phyloP scores from a whole-genome alignment of 1,140 invertebrate genomes.

The Papilio dardanus region DNA sequence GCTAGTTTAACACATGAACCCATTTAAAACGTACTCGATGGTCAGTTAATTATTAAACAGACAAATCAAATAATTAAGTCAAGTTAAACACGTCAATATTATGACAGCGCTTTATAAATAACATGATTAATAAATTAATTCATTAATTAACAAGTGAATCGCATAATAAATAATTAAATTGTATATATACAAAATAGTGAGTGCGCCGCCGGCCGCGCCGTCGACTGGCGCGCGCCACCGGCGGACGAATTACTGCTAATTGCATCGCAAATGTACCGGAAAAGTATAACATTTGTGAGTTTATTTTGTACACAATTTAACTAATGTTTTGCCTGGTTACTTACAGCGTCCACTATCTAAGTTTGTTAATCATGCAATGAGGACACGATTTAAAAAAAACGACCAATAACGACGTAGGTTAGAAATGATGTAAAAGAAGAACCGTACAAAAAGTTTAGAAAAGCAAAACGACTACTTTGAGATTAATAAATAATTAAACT shows the following conservation, averaged over 20 bases:
- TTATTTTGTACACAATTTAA: not conserved
- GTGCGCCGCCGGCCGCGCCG: not conserved
- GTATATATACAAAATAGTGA: not conserved
- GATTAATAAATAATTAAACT: too few species aligned
- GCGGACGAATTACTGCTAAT: not conserved
- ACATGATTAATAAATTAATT: constrained; percentile 2
- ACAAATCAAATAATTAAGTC: not conserved
- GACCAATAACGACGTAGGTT: too few species aligned
- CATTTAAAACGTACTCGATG: not conserved
- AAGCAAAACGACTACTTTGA: too few species aligned
- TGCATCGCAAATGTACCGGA: not conserved
- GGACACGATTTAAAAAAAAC: too few species aligned
- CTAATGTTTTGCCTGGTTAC: too few species aligned
- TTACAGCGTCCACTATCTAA: too few species aligned
- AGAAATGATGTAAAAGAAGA: too few species aligned
- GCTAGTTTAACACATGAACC: not conserved
- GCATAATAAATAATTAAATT: not conserved
- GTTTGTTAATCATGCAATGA: too few species aligned
- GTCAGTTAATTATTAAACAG: not conserved
- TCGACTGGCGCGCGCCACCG: not conserved
- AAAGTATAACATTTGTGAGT: not conserved
- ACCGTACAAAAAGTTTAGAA: too few species aligned
- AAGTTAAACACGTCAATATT: constrained; percentile 2
- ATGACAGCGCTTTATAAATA: not conserved
- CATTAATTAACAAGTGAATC: not conserved